Conservation (phyloP, 2,888 invertebrate genomes). For the Poecilus cupreus region DNA sequence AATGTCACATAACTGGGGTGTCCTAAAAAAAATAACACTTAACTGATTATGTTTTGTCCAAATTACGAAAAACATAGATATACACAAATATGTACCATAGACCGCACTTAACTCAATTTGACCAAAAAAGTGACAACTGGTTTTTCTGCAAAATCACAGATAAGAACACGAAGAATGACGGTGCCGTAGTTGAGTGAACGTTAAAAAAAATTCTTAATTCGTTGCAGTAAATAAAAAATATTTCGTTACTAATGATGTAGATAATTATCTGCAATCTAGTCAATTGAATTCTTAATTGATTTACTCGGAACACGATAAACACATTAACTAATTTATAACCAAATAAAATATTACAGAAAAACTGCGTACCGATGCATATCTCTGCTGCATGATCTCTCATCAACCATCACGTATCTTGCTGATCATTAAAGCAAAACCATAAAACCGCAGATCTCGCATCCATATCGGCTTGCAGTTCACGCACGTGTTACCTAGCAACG, state of each 20-base stretch:
- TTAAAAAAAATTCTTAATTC: too few species aligned
- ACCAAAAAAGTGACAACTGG: too few species aligned
- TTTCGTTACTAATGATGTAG: background rate
- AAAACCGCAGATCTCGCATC: constrained; percentile 23
- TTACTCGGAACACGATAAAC: background rate
- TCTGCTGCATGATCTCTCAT: background rate
- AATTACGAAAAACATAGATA: too few species aligned
- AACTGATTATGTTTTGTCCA: too few species aligned
- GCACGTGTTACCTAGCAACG: constrained; percentile 41
- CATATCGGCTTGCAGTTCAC: constrained; percentile 25
- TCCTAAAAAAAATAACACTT: too few species aligned
- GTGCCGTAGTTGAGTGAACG: too few species aligned
- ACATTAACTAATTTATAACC: background rate
- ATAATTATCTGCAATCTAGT: background rate
- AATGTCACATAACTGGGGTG: too few species aligned
- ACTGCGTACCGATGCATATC: background rate
- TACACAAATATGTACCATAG: too few species aligned
- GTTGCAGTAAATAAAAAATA: background rate
- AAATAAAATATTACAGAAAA: constrained; percentile 8
- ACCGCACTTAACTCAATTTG: too few species aligned
- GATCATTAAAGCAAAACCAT: constrained; percentile 13
- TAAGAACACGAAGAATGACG: too few species aligned
- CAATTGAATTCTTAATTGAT: background rate
- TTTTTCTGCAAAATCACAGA: too few species aligned
- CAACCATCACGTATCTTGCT: background rate